Evolutionary conservation across 2,888 invertebrate species (phyloP).

Genomic region (Sphecodes monilicornis): DNA sequence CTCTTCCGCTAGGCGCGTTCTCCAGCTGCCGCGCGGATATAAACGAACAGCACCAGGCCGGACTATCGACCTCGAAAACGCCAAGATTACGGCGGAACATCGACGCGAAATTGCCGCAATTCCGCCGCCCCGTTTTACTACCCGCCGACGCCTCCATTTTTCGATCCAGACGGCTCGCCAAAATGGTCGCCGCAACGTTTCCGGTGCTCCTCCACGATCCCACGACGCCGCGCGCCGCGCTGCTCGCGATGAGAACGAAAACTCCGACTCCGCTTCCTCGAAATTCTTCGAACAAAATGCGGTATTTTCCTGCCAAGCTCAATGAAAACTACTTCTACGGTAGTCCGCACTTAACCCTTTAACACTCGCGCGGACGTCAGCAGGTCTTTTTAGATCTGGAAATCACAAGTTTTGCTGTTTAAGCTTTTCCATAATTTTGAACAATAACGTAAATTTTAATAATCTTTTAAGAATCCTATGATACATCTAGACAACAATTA

Average conservation of each 20-base stretch:
- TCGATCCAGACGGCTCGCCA: conserved; percentile 17
- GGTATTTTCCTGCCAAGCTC: too few species aligned
- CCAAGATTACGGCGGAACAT: conserved; percentile 31
- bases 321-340: too few species aligned
- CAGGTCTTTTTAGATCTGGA: neutral
- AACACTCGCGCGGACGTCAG: neutral
- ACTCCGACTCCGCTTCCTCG: too few species aligned
- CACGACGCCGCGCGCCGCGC: neutral
- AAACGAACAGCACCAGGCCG: neutral
- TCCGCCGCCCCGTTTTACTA: conserved; percentile 46
- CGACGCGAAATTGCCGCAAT: conserved; percentile 36
- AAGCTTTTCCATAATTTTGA: neutral
- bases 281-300: neutral
- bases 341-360: neutral
- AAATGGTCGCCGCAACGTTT: conserved; percentile 32
- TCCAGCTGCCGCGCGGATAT: neutral
- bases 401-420: neutral
- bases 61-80: conserved; percentile 31
- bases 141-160: conserved; percentile 15
- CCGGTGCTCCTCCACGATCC: conserved; percentile 21
- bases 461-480: too few species aligned
- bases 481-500: too few species aligned
- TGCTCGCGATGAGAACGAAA: neutral
- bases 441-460: too few species aligned
- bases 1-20: neutral